These are phyloP conservation scores for Notothenia coriiceps DNA, from an alignment of 2,113 vertebrate species.

Conservation along the genomic window DNA sequence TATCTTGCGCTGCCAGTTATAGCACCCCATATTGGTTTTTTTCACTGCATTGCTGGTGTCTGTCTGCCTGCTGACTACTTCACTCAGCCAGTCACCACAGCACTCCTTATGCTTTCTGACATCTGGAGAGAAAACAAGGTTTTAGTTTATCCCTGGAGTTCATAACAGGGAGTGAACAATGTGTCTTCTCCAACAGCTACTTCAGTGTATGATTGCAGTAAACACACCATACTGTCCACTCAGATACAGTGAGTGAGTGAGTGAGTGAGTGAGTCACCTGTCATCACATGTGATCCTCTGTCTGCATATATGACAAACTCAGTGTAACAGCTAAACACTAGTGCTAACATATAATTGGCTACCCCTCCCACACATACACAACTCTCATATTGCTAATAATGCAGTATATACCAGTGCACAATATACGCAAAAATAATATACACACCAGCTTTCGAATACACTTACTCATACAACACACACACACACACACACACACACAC, in stretches of 20 bases:
- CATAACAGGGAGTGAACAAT: constrained; percentile 42
- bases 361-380: not conserved
- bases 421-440: not conserved
- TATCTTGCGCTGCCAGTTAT: constrained; percentile 6
- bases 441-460: constrained; percentile 4
- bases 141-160: constrained; percentile 55
- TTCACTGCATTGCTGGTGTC: constrained; percentile 6
- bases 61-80: constrained; percentile 32
- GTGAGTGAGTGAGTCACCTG: too few relatives aligned
- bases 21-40: not conserved
- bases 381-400: not conserved
- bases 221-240: constrained; percentile 14
- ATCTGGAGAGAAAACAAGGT: constrained; percentile 60
- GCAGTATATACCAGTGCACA: not conserved
- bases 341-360: not conserved
- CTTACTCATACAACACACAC: not conserved
- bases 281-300: constrained; percentile 5
- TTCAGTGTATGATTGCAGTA: constrained; percentile 23
- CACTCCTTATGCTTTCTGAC: constrained; percentile 55
- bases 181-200: constrained; percentile 32
- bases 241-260: not conserved
- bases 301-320: constrained; percentile 47
- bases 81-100: constrained; percentile 26
- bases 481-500: constrained; percentile 1
- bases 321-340: constrained; percentile 17